Evolutionary conservation across 2,888 invertebrate genomes (phyloP), one percentile per base, ranked within the genome.

Genomic region (Idaea dimidiata): DNA sequence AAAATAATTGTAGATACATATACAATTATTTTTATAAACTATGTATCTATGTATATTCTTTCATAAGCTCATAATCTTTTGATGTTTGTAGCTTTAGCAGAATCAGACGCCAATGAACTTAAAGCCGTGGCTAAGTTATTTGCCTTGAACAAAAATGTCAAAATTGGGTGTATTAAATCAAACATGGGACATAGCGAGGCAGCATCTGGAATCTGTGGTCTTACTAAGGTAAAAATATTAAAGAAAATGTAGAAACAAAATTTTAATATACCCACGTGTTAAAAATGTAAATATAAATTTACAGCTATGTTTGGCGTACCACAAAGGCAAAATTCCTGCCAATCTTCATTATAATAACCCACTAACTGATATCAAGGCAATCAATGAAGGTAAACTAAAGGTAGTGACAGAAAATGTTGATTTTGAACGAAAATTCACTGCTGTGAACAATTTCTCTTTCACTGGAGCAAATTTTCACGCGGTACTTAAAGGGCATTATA

Each of bases 91-190:
- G 86, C 94, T 17, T 94, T 94, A 14, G 94, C 81, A 16, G 77
- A 88, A 62, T 93, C 95, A 17, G 95, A 95, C 79, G 94, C 93
- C 10, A 94, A 94, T 75, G 95, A 95, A 82, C 82, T 94, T 0
- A 90, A 93, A 72, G 93, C 94, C 1, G 93, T 95, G 59, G 87
- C 91, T 18, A 91, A 94, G 61, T 83, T 94, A 10, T 94, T 94
- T 74, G 91, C 89, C 62, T 82, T 84, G 57, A 82, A 87, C 54
- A 92, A 91, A 33, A 89, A 94, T 5, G 83, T 95, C 0, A 88
- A 93, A 70, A 90, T 95, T 66, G 88, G 88, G 18, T 72, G 83
- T 61, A 83, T 88, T 1, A 88, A 86, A 65, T 87, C 87, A 2
- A 87, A 87, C 62, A 86, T 87, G 84, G 88, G 88, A 0, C 72